Base-by-base conservation (phyloP, 1,140 invertebrate genomes). In the Thaumetopoea pityocampa region DNA sequence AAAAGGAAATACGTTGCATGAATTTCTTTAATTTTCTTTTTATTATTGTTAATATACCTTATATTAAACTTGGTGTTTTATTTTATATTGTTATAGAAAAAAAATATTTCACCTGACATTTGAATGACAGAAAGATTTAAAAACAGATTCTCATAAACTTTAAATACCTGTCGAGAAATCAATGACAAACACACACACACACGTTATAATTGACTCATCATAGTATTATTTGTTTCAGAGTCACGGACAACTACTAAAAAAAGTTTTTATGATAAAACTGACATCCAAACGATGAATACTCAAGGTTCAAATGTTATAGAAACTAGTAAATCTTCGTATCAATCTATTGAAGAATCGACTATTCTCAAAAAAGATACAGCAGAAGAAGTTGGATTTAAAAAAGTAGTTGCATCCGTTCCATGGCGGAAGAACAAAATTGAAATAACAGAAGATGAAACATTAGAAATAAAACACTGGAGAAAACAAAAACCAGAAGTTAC, bases 271-370 rank as follows among this genome's bases (percentile, higher is more conserved):
- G 51, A 73, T 10, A 67, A 67, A 44, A 64, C 56, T 1, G 67
- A 65, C 28, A 17, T 51, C 3, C 43, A 34, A 14, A 35, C n/a
- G 12, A 23, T 29, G 3, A 45, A 30, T 20, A n/a, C 24, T 18
- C 40, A 65, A 37, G 50, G 62, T 11, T 11, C 26, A 5, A 46
- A 58, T 19, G 32, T 51, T 9, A 46, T 34, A 24, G 49, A 36
- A 4, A 51, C 28, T 8, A 67, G 28, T 47, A 68, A 36, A 42
- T 20, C 65, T 8, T 22, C 49, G 27, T 68, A 66, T 48, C 58
- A 77, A 53, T 50, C 59, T 6, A 76, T 74, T 5, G 79, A 83
- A 53, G 72, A 83, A 28, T 59, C 44, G 9, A 81, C 68, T 46
- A 73, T 83, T 33, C 50, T 83, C 19, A 73, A 65, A 49, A 10